A percentile compares a stretch with the other conserved stretches of the same genome.
phyloP scores from a whole-genome alignment of 2,797 vertebrate species.

The Pagetopsis macropterus region DNA sequence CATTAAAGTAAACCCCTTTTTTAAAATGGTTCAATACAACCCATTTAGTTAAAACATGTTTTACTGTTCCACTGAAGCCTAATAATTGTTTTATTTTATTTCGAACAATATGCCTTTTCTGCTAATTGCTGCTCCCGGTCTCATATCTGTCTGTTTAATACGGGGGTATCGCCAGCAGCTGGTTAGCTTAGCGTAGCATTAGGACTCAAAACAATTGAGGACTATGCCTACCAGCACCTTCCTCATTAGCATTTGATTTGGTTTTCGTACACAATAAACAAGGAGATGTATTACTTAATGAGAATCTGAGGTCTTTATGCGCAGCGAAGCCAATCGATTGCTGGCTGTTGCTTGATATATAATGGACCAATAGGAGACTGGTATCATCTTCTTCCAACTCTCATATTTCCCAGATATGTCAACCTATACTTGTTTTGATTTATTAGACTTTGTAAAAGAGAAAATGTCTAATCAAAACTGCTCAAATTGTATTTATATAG shows the following conservation, averaged over 20 bases:
- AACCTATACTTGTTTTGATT: neutral
- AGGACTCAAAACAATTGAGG: neutral
- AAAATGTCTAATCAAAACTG: too few relatives aligned
- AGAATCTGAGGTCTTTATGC: neutral
- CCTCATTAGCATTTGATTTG: neutral
- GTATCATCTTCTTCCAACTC: neutral
- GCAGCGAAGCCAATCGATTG: neutral
- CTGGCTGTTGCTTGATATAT: neutral
- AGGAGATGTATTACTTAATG: neutral
- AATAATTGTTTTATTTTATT: neutral
- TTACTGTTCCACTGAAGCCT: neutral
- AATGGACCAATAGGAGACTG: neutral
- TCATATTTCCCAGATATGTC: neutral
- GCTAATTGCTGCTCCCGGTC: too few relatives aligned
- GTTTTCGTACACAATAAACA: neutral
- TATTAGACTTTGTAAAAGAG: too few relatives aligned
- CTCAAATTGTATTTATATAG: too few relatives aligned
- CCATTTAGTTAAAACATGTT: neutral
- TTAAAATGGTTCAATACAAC: neutral
- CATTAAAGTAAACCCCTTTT: neutral
- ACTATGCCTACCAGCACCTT: neutral
- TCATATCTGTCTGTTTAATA: neutral
- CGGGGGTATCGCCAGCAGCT: neutral
- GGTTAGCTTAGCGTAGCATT: neutral
- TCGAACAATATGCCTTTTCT: neutral